phyloP scores from a whole-genome alignment of 92 coral and sea anemone species.

The Micromussa lordhowensis region DNA sequence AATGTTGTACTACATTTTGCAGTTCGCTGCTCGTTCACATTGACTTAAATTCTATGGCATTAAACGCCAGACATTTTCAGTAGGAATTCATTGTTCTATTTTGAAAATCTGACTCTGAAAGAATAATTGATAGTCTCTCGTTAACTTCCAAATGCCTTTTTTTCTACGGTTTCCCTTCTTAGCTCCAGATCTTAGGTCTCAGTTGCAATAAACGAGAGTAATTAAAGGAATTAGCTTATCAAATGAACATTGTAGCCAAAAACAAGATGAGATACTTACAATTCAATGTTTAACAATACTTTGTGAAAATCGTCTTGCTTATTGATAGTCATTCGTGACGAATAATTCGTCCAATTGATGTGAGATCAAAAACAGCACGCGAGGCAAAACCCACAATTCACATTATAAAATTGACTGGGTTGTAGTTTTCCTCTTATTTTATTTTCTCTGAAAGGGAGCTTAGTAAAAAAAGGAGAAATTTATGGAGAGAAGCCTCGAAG shows the following conservation, averaged over 20 bases:
- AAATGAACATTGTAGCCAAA: neutral
- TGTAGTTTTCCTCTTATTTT: neutral
- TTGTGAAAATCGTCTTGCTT: neutral
- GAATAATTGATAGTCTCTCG: neutral
- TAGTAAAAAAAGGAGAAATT: neutral
- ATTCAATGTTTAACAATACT: too few relatives aligned
- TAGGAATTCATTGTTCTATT: neutral
- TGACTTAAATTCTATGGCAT: neutral
- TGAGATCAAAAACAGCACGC: neutral
- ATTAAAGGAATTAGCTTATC: too few relatives aligned
- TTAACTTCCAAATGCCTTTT: neutral
- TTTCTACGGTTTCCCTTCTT: neutral
- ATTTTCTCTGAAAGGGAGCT: neutral
- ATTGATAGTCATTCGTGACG: neutral
- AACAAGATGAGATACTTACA: neutral
- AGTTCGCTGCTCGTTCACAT: neutral
- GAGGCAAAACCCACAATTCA: neutral
- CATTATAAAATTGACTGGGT: neutral
- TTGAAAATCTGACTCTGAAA: neutral
- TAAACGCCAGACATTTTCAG: neutral
- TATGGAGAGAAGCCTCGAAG: neutral
- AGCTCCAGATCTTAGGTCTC: too few relatives aligned
- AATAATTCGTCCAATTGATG: neutral
- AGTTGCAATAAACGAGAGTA: too few relatives aligned
- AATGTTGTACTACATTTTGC: neutral